A percentile compares a stretch with the other conserved stretches of the same genome.
Conservation (phyloP, 1,140 invertebrate species). For the Zaprionus camerounensis region DNA sequence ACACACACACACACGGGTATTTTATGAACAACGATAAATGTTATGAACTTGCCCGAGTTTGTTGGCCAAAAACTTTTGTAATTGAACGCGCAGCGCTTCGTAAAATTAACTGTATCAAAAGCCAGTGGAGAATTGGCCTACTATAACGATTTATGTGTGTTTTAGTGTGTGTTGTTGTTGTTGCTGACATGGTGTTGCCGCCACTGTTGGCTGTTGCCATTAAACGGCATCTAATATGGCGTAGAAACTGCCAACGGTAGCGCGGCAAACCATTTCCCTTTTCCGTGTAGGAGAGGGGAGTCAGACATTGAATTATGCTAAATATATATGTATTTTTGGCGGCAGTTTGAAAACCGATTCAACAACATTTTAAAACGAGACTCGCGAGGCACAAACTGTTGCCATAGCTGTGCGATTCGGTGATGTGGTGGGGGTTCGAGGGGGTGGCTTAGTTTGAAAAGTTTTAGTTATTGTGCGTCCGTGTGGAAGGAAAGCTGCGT, state of each 20-base stretch:
- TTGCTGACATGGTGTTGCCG: neutral
- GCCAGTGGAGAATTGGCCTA: constrained; percentile 52
- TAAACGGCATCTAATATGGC: constrained; percentile 25
- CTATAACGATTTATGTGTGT: constrained; percentile 34
- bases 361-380: constrained; percentile 6
- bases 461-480: neutral
- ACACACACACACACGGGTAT: constrained; percentile 30
- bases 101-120: constrained; percentile 59
- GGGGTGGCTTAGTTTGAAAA: neutral
- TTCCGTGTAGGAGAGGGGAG: neutral
- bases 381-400: constrained; percentile 1
- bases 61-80: constrained; percentile 72
- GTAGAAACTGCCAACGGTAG: constrained; percentile 3
- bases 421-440: neutral
- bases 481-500: neutral
- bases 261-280: neutral
- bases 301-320: constrained; percentile 8
- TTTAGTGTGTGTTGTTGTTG: neutral
- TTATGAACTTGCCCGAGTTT: constrained; percentile 70
- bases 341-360: constrained; percentile 16
- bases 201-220: neutral
- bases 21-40: constrained; percentile 76
- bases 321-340: constrained; percentile 8
- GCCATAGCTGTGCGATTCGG: neutral
- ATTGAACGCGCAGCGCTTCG: constrained; percentile 59